These are phyloP conservation scores for Apis florea DNA, from an alignment of 1,140 invertebrate species.

Conservation along the genomic window DNA sequence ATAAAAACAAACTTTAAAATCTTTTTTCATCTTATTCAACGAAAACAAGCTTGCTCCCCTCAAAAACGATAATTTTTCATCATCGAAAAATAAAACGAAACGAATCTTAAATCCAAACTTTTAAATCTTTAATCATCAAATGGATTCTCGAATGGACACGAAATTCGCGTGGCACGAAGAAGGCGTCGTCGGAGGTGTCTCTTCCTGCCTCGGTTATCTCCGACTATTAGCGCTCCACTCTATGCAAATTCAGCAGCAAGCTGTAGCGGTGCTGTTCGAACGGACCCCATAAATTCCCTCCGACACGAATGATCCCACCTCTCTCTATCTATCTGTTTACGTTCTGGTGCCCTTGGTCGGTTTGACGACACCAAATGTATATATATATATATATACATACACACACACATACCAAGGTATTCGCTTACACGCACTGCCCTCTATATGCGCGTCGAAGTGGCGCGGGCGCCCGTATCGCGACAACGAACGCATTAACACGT, in stretches of 20 bases:
- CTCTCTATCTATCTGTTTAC: not conserved
- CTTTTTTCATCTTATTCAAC: too few species aligned
- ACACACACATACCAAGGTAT: conserved; percentile 31
- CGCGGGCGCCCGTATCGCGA: conserved; percentile 35
- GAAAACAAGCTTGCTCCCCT: too few species aligned
- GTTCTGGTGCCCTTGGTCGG: conserved; percentile 68
- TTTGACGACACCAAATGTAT: conserved; percentile 72
- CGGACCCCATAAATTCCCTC: conserved; percentile 77
- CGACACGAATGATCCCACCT: conserved; percentile 74
- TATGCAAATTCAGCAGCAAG: conserved; percentile 77
- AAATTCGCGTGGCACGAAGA: conserved; percentile 50
- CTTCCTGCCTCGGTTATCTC: conserved; percentile 70
- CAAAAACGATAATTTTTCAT: too few species aligned
- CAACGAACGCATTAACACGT: conserved; percentile 52
- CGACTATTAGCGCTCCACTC: conserved; percentile 76
- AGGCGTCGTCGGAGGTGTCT: conserved; percentile 47
- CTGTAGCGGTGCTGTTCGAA: conserved; percentile 67
- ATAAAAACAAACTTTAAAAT: too few species aligned
- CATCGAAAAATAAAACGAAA: too few species aligned
- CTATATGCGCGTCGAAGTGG: not conserved
- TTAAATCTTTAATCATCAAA: too few species aligned
- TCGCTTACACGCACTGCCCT: conserved; percentile 21
- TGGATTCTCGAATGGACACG: not conserved
- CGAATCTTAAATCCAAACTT: not conserved
- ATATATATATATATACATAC: not conserved